A percentile compares a stretch with the other conserved stretches of the same genome.
Conservation (phyloP, 2,888 invertebrate genomes). For the Acleris sparsana region DNA sequence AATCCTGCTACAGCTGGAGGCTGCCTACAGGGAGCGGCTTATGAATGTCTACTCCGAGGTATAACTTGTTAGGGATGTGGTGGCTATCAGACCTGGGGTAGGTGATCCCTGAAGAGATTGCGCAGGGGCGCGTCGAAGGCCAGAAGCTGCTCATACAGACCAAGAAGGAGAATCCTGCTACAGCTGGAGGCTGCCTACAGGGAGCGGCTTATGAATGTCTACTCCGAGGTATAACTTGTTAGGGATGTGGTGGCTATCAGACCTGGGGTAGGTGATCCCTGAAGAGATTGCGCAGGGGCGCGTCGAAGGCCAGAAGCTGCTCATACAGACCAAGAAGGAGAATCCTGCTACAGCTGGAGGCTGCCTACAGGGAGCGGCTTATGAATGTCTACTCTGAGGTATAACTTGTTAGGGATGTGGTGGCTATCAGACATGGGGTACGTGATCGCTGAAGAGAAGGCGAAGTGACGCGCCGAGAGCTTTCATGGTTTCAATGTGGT, state of each 20-base stretch:
- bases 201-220: constrained; percentile 83
- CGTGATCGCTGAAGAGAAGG: constrained; percentile 85
- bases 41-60: constrained; percentile 83
- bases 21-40: constrained; percentile 89
- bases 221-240: constrained; percentile 68
- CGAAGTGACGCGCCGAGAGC: constrained; percentile 92
- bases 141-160: constrained; percentile 91
- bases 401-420: constrained; percentile 7
- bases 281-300: constrained; percentile 90
- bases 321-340: constrained; percentile 94
- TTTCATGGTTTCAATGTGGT: too few species aligned
- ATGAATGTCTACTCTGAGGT: constrained; percentile 83
- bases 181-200: constrained; percentile 97
- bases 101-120: constrained; percentile 87
- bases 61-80: constrained; percentile 4
- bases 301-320: constrained; percentile 89
- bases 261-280: constrained; percentile 83
- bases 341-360: constrained; percentile 97
- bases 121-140: constrained; percentile 91
- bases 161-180: constrained; percentile 94
- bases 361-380: constrained; percentile 89
- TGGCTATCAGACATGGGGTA: constrained; percentile 61
- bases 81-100: constrained; percentile 66
- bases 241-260: too few species aligned
- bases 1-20: constrained; percentile 97